Evolutionary conservation across 1,140 invertebrate genomes (phyloP).

Genomic region (Cryptotermes secundus): DNA sequence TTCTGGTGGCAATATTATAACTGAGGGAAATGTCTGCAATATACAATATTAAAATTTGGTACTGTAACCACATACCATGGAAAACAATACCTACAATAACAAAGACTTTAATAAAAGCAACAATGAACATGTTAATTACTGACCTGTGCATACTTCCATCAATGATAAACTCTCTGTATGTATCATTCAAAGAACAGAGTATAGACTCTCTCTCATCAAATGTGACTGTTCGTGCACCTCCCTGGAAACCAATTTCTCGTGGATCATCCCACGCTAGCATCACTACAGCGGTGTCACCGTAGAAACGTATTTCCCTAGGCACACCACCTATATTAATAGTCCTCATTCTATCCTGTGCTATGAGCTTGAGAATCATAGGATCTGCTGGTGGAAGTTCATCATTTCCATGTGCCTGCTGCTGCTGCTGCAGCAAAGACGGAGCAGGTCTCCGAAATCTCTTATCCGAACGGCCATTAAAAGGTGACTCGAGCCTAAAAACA

Average conservation of each 20-base stretch:
- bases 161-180: constrained; percentile 69
- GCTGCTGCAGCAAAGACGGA: not conserved
- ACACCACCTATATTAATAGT: constrained; percentile 84
- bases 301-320: constrained; percentile 80
- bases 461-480: not conserved
- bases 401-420: not conserved
- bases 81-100: too few relatives aligned
- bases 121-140: constrained; percentile 11
- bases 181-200: constrained; percentile 66
- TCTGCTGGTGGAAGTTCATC: constrained; percentile 57
- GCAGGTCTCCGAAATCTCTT: not conserved
- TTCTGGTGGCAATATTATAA: too few relatives aligned
- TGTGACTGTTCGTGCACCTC: constrained; percentile 61
- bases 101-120: too few relatives aligned
- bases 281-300: constrained; percentile 79
- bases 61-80: too few relatives aligned
- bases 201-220: constrained; percentile 73
- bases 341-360: constrained; percentile 65
- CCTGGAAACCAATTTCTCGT: constrained; percentile 78
- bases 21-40: too few relatives aligned
- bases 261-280: constrained; percentile 83
- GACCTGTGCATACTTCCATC: constrained; percentile 66
- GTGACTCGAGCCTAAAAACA: not conserved
- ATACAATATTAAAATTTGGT: too few relatives aligned
- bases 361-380: constrained; percentile 58